phyloP scores from a whole-genome alignment of 2,797 vertebrate genomes.

The Phrynocephalus guinanensis region DNA sequence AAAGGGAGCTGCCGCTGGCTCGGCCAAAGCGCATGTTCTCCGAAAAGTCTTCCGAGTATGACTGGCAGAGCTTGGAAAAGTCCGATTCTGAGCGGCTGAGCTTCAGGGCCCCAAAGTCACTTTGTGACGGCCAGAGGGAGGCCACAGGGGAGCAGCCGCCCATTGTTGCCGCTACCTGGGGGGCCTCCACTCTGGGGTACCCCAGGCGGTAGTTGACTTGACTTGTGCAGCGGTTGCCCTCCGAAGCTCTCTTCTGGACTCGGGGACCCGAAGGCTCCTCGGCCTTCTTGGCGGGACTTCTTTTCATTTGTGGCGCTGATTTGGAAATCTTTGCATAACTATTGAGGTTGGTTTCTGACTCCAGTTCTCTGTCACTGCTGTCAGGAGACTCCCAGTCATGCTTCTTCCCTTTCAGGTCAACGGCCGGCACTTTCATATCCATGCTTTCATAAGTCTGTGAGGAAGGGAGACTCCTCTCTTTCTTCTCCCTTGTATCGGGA shows the following conservation, averaged over 20 bases:
- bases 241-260: slow-evolving; percentile 78
- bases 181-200: slow-evolving; percentile 78
- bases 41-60: slow-evolving; percentile 96
- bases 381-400: slow-evolving; percentile 91
- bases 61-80: slow-evolving; percentile 97
- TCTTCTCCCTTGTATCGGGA: slow-evolving; percentile 89
- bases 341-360: slow-evolving; percentile 89
- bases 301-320: slow-evolving; percentile 85
- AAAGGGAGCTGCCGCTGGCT: slow-evolving; percentile 90
- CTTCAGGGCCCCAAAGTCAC: slow-evolving; percentile 93
- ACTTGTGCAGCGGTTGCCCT: slow-evolving; percentile 81
- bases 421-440: slow-evolving; percentile 90
- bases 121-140: slow-evolving; percentile 94
- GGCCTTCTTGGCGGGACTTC: slow-evolving; percentile 80
- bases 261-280: slow-evolving; percentile 72
- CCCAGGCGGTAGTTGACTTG: slow-evolving; percentile 83
- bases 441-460: slow-evolving; percentile 99
- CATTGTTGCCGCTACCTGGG: slow-evolving; percentile 84
- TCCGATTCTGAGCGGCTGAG: slow-evolving; percentile 97
- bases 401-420: slow-evolving; percentile 86
- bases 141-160: slow-evolving; percentile 86
- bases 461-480: slow-evolving; percentile 89
- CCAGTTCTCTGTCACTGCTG: slow-evolving; percentile 92
- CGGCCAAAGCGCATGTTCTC: slow-evolving; percentile 92
- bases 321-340: slow-evolving; percentile 92